These are phyloP conservation scores for Saccostrea cuccullata DNA, from an alignment of 1,140 invertebrate species.

Conservation along the genomic window DNA sequence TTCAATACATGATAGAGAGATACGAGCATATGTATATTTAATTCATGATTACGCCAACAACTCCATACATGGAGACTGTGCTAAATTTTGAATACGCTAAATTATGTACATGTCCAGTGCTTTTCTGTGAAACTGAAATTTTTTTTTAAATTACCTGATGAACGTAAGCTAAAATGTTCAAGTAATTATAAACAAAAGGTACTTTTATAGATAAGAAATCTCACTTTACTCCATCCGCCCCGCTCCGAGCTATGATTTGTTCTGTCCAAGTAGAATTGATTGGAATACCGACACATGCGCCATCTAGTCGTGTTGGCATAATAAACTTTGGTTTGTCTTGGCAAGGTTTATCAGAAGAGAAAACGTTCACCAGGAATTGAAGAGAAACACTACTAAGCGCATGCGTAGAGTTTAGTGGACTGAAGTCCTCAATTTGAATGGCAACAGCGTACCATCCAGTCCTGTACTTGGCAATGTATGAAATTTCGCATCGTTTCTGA, in stretches of 20 bases:
- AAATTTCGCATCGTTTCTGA: background rate
- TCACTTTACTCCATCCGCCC: background rate
- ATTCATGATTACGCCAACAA: no score
- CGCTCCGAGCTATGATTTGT: constrained; percentile 11
- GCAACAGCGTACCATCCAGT: constrained; percentile 35
- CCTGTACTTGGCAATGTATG: background rate
- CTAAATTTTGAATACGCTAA: no score
- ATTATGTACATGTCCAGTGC: no score
- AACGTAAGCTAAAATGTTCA: background rate
- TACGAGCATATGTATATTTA: no score
- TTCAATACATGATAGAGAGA: no score
- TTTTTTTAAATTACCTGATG: background rate
- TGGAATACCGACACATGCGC: constrained; percentile 37
- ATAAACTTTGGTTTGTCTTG: constrained; percentile 32
- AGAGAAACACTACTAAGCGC: constrained; percentile 42
- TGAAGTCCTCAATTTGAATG: constrained; percentile 42
- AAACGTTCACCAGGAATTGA: constrained; percentile 37
- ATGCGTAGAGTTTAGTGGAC: background rate
- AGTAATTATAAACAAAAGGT: background rate
- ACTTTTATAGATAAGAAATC: background rate
- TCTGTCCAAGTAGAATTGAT: background rate
- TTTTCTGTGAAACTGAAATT: no score
- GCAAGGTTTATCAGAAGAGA: constrained; percentile 18
- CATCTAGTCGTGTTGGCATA: constrained; percentile 23
- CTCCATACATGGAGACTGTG: no score